A percentile compares a stretch with the other conserved stretches of the same genome.
These are phyloP conservation scores for Myxocyprinus asiaticus DNA, from an alignment of 2,113 vertebrate species.

Conservation along the genomic window DNA sequence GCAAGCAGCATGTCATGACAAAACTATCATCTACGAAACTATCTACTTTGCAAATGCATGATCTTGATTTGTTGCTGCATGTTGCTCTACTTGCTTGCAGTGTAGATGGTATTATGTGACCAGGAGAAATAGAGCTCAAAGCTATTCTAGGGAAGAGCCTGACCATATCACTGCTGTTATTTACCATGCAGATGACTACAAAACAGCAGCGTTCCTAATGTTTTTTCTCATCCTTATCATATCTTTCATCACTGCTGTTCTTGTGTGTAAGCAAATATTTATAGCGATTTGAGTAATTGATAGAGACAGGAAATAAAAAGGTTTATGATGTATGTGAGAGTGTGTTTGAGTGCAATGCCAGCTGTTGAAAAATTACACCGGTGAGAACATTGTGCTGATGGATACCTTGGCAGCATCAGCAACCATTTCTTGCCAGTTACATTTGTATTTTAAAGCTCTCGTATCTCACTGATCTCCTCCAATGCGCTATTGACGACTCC, in stretches of 20 bases:
- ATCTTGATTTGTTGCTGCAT: not conserved
- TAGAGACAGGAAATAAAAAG: constrained; percentile 30
- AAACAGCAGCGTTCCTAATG: not conserved
- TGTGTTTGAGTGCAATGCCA: not conserved
- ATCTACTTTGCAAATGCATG: not conserved
- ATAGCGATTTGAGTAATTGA: not conserved
- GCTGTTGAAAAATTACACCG: constrained; percentile 27
- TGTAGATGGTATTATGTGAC: not conserved
- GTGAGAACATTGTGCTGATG: constrained; percentile 17
- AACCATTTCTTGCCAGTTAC: constrained; percentile 2
- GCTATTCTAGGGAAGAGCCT: too few species aligned
- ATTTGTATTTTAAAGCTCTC: not conserved
- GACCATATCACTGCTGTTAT: too few species aligned
- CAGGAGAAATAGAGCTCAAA: too few species aligned
- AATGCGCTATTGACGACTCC: not conserved
- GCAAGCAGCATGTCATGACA: not conserved
- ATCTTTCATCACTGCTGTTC: constrained; percentile 8
- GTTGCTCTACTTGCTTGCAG: not conserved
- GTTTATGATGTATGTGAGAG: constrained; percentile 24
- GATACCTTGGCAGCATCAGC: not conserved
- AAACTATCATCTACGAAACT: not conserved
- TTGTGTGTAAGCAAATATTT: not conserved
- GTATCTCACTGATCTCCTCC: constrained; percentile 11
- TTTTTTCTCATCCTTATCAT: constrained; percentile 12
- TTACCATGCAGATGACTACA: too few species aligned